Evolutionary conservation across 2,797 vertebrate species (phyloP).

Genomic region (Schizothorax lantsangensis): DNA sequence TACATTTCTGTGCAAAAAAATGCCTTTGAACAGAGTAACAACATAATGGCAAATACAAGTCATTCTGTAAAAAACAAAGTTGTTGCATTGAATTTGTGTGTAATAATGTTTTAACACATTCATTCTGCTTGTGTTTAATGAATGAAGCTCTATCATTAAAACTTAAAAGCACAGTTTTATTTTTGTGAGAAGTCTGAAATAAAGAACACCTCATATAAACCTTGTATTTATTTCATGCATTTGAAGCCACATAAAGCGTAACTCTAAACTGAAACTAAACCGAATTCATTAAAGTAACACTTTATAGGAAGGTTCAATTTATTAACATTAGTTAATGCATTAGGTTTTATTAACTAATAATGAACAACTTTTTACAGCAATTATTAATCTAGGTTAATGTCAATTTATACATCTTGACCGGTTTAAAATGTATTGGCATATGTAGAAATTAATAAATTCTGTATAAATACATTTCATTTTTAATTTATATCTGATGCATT

Average conservation of each 20-base stretch:
- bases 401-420: background rate
- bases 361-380: background rate
- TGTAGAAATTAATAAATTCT: too few species aligned
- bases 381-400: background rate
- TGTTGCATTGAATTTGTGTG: background rate
- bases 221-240: background rate
- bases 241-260: background rate
- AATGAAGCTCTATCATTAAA: background rate
- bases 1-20: background rate
- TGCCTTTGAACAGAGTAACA: background rate
- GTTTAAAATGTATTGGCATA: background rate
- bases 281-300: background rate
- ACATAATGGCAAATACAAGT: too few species aligned
- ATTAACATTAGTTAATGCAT: background rate
- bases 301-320: background rate
- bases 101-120: background rate
- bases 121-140: background rate
- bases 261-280: background rate
- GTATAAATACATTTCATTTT: background rate
- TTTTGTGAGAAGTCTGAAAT: conserved; percentile 53
- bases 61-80: background rate
- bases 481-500: too few species aligned
- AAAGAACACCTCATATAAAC: conserved; percentile 17
- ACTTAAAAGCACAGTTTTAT: conserved; percentile 8
- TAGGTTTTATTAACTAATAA: too few species aligned